Conservation (phyloP, 2,797 vertebrate species). For the Eremophila alpestris region DNA sequence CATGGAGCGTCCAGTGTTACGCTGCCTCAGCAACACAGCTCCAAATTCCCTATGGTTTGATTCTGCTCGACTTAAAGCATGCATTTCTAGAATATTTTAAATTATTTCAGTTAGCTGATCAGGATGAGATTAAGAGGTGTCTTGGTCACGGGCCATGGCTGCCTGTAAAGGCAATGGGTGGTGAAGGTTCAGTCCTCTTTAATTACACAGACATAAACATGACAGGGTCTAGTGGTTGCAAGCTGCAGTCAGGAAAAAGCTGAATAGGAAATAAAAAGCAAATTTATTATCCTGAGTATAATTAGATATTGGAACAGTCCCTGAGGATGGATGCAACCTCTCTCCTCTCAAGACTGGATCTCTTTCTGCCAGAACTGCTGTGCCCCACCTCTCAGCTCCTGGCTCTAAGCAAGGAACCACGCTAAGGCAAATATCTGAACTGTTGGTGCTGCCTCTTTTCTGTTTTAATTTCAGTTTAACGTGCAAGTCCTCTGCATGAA, state of each 20-base stretch:
- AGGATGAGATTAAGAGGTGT: not conserved
- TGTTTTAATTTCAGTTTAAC: not conserved
- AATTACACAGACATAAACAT: not conserved
- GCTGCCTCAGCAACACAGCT: not conserved
- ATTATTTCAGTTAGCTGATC: not conserved
- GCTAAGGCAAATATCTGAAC: not conserved
- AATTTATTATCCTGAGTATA: not conserved
- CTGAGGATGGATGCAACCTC: not conserved
- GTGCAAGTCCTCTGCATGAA: not conserved
- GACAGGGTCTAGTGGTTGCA: not conserved
- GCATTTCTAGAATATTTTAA: not conserved
- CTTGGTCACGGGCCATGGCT: not conserved
- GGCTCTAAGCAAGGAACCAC: not conserved
- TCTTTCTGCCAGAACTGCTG: not conserved
- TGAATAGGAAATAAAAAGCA: not conserved
- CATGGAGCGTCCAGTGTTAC: not conserved
- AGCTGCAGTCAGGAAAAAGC: conserved; percentile 23
- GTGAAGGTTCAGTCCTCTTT: not conserved
- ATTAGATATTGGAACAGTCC: not conserved
- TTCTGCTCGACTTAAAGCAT: not conserved
- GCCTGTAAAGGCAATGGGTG: not conserved
- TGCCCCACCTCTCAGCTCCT: not conserved
- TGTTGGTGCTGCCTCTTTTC: not conserved
- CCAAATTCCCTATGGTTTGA: not conserved
- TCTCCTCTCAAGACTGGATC: not conserved